Percentiles rank a stretch among this genome's conserved stretches.
Evolutionary conservation across 1,140 invertebrate genomes (phyloP).

Genomic region (Apis dorsata): DNA sequence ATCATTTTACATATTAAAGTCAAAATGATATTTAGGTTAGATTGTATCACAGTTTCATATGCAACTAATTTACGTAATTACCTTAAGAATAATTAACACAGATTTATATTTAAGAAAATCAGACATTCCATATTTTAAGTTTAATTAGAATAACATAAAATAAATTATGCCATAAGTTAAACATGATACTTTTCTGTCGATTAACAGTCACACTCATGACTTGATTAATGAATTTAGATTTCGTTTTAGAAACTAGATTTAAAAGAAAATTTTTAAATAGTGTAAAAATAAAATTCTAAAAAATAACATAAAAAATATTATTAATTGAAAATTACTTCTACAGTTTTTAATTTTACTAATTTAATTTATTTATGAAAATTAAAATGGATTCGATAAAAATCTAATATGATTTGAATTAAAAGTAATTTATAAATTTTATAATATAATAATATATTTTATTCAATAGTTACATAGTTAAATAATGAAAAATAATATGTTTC

Average conservation of each 20-base stretch:
- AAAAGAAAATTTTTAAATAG: conserved; percentile 12
- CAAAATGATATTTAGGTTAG: conserved; percentile 5
- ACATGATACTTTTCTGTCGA: conserved; percentile 51
- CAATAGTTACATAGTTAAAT: too few species aligned
- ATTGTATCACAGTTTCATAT: neutral
- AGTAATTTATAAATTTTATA: too few species aligned
- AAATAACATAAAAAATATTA: neutral
- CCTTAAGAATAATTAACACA: conserved; percentile 54
- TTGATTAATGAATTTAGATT: conserved; percentile 14
- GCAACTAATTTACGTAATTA: conserved; percentile 35
- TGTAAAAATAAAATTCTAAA: conserved; percentile 2
- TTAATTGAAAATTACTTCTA: neutral
- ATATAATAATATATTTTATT: too few species aligned
- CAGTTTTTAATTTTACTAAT: too few species aligned
- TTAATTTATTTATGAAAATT: too few species aligned
- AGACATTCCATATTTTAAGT: conserved; percentile 39
- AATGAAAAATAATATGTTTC: too few species aligned
- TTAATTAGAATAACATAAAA: conserved; percentile 32
- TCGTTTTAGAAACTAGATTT: too few species aligned
- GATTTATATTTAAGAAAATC: conserved; percentile 38
- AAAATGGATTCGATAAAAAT: too few species aligned
- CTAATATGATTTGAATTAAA: too few species aligned
- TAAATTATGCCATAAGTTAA: conserved; percentile 59
- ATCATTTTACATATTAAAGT: neutral
- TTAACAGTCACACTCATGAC: conserved; percentile 26